A percentile compares a stretch with the other conserved stretches of the same genome.
Evolutionary conservation across 2,113 vertebrate species (phyloP).

Genomic region (Vimba vimba): DNA sequence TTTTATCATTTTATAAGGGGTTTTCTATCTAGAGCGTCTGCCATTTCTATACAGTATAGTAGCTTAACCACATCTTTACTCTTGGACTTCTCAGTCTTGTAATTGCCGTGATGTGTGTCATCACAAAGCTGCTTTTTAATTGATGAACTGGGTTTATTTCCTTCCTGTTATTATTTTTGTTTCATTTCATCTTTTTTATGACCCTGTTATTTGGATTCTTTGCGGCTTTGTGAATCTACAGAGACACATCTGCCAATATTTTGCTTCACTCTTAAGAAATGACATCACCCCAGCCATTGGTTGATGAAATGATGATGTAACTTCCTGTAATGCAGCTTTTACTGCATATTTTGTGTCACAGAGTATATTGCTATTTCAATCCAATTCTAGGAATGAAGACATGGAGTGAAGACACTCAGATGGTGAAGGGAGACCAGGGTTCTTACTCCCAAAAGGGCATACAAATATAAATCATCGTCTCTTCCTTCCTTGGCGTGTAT

Average conservation of each 20-base stretch:
- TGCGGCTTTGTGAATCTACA: not conserved
- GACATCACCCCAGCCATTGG: not conserved
- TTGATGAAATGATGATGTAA: slow-evolving; percentile 31
- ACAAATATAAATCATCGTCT: slow-evolving; percentile 6
- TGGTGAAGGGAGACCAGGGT: slow-evolving; percentile 52
- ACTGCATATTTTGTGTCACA: slow-evolving; percentile 50
- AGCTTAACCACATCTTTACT: not conserved
- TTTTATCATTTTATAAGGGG: not conserved
- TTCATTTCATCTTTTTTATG: not conserved
- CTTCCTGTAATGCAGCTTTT: slow-evolving; percentile 37
- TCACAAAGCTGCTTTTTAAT: not conserved
- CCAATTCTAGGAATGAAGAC: slow-evolving; percentile 77
- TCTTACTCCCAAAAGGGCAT: not conserved
- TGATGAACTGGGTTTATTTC: not conserved
- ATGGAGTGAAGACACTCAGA: slow-evolving; percentile 71
- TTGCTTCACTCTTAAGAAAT: slow-evolving; percentile 26
- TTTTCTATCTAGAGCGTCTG: not conserved
- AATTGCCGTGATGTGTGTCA: not conserved
- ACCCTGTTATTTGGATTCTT: not conserved
- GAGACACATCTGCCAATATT: slow-evolving; percentile 48
- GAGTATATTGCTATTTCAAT: slow-evolving; percentile 71
- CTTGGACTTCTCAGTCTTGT: not conserved
- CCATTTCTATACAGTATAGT: not conserved
- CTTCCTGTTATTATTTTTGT: not conserved
- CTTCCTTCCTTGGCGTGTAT: not conserved